Base-by-base conservation (phyloP, 2,113 vertebrate genomes). In the Paradisaea rubra region DNA sequence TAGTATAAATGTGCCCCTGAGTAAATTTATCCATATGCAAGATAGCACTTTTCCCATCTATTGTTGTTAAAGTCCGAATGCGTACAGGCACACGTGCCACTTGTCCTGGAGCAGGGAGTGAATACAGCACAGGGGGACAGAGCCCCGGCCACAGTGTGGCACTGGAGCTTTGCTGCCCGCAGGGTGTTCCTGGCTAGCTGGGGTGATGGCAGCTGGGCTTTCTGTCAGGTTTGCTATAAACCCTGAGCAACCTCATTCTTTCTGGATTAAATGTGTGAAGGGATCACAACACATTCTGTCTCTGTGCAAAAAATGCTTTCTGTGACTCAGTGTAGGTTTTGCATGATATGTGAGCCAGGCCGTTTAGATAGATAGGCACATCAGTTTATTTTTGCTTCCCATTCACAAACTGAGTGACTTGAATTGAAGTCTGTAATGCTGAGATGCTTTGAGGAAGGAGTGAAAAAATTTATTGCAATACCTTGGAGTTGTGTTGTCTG, bases 81-180 rank as follows among this genome's bases (percentile, higher is more conserved):
- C 37, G 7, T 22, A 23, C 13, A n/a, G 64, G 9, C 56, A 21
- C 28, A 15, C 0, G 1, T 72, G 49, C 65, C 20, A 3, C 18
- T 68, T 50, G 23, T 64, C 15, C 45, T 42, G 72, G 23, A 60
- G 19, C 41, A 2, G 4, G 15, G 28, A 6, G 9, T 56, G 18
- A 73, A 37, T 15, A 23, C 4, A 9, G 8, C 0, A 0, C 25
- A 14, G 47, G 15, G 39, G 50, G n/a, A 13, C 45, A 44, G 50
- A 61, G n/a, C 15, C 42, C 33, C 0, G 0, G n/a, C 16, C 0
- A 0, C 13, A 27, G 25, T 0, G 0, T 2, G 19, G 20, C 31
- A 14, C 33, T 65, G 60, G 22, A 70, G 20, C 28, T 61, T 15
- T 7, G 11, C 11, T 28, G 23, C 64, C n/a, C 0, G 0, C 9